Evolutionary conservation across 2,888 invertebrate genomes (phyloP).

Genomic region (Nemurella pictetii): DNA sequence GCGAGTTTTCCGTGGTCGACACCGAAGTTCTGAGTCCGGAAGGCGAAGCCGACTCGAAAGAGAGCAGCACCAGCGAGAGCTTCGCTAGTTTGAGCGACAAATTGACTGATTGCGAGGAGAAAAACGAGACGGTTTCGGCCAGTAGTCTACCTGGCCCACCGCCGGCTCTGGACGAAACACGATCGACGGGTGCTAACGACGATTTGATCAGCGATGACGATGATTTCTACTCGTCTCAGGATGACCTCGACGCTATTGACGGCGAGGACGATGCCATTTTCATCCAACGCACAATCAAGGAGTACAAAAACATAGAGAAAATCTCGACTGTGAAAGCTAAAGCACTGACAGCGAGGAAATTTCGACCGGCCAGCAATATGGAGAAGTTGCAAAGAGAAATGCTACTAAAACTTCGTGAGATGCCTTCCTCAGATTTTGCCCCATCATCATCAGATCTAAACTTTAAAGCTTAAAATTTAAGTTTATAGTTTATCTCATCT

Average conservation of each 20-base stretch:
- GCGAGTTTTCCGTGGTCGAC: neutral
- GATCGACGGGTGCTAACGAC: too few relatives aligned
- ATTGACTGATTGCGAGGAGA: neutral
- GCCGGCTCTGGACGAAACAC: too few relatives aligned
- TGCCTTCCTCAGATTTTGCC: neutral
- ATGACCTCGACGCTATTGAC: neutral
- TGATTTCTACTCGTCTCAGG: neutral
- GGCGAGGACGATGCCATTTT: neutral
- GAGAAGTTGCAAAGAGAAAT: constrained; percentile 22
- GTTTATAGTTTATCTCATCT: neutral
- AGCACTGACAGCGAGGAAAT: constrained; percentile 31
- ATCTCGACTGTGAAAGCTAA: constrained; percentile 19
- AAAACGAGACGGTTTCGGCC: too few relatives aligned
- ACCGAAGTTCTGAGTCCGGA: neutral
- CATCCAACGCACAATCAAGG: neutral
- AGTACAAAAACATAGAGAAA: neutral
- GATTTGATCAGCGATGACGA: constrained; percentile 11
- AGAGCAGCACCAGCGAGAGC: neutral
- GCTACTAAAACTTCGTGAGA: constrained; percentile 19
- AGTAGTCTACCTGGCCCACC: too few relatives aligned
- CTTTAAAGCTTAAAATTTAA: neutral
- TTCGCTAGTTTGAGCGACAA: neutral
- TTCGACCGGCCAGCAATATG: neutral
- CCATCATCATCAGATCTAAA: neutral
- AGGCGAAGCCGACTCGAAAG: neutral